A percentile compares a stretch with the other conserved stretches of the same genome.
These are phyloP conservation scores for Laothoe populi DNA, from an alignment of 2,888 invertebrate species.

Conservation along the genomic window DNA sequence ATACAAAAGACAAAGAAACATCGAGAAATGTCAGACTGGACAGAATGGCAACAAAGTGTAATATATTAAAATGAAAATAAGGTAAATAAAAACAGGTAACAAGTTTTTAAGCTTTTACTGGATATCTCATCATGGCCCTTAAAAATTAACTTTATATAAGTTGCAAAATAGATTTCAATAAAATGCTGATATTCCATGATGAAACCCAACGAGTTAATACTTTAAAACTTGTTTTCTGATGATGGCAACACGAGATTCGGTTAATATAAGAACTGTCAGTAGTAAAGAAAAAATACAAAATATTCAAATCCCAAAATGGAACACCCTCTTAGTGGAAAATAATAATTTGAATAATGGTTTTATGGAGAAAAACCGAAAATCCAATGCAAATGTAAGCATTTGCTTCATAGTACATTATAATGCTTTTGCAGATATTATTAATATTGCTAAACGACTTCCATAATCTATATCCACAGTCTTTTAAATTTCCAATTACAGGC, in stretches of 20 bases:
- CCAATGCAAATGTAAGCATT: neutral
- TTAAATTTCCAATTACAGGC: neutral
- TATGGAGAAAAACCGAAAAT: neutral
- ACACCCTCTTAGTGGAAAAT: conserved; percentile 16
- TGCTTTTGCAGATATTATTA: neutral
- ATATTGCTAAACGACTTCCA: neutral
- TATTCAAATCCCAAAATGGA: conserved; percentile 5
- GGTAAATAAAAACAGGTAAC: neutral
- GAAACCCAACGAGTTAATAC: neutral
- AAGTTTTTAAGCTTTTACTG: neutral
- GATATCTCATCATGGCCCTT: neutral
- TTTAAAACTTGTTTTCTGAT: neutral
- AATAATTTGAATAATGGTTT: neutral
- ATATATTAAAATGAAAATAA: neutral
- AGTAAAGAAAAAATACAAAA: conserved; percentile 12
- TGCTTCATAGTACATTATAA: neutral
- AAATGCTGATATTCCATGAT: neutral
- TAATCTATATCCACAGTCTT: neutral
- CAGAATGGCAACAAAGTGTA: neutral
- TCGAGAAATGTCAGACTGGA: conserved; percentile 6
- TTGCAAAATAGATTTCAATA: neutral
- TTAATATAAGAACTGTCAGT: conserved; percentile 1
- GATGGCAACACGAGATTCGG: neutral
- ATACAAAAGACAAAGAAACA: conserved; percentile 25
- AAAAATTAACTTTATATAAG: neutral